Evolutionary conservation across 2,113 vertebrate species (phyloP).

Genomic region (Coptodon bakossiorum): DNA sequence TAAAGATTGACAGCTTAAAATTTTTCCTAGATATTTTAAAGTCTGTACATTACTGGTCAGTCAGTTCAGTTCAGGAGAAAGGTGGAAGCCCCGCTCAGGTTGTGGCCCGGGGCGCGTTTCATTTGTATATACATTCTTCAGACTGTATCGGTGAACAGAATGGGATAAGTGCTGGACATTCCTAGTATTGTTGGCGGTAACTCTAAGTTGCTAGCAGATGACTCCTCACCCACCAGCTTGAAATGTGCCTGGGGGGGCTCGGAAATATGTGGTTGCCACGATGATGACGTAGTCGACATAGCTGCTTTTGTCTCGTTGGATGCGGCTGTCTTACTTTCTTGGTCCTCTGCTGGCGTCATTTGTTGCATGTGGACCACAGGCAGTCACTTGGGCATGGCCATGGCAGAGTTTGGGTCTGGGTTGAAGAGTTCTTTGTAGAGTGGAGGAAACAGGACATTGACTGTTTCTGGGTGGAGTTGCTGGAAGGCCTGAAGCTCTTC

Average conservation of each 20-base stretch:
- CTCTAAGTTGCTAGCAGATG: slow-evolving; percentile 49
- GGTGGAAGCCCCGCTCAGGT: slow-evolving; percentile 73
- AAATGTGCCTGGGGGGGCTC: slow-evolving; percentile 11
- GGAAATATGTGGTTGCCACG: slow-evolving; percentile 31
- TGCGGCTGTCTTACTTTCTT: slow-evolving; percentile 5
- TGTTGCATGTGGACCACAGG: slow-evolving; percentile 40
- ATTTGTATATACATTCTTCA: slow-evolving; percentile 98
- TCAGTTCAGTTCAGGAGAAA: slow-evolving; percentile 58
- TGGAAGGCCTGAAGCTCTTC: slow-evolving; percentile 99
- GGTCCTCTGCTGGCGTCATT: slow-evolving; percentile 1
- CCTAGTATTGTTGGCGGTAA: slow-evolving; percentile 89
- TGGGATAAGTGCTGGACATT: slow-evolving; percentile 98
- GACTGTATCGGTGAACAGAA: slow-evolving; percentile 99
- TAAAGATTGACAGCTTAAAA: slow-evolving; percentile 71
- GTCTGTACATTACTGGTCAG: slow-evolving; percentile 82
- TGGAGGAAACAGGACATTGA: slow-evolving; percentile 95
- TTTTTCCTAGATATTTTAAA: slow-evolving; percentile 61
- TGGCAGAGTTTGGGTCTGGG: slow-evolving; percentile 86
- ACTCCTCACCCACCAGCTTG: slow-evolving; percentile 19
- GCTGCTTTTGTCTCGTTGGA: background rate
- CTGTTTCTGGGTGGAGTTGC: slow-evolving; percentile 96
- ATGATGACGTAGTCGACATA: background rate
- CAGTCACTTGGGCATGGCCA: slow-evolving; percentile 91
- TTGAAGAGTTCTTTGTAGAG: slow-evolving; percentile 99
- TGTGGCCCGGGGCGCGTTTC: slow-evolving; percentile 72